Base-by-base conservation (phyloP, 2,797 vertebrate genomes). In the Diceros bicornis region DNA sequence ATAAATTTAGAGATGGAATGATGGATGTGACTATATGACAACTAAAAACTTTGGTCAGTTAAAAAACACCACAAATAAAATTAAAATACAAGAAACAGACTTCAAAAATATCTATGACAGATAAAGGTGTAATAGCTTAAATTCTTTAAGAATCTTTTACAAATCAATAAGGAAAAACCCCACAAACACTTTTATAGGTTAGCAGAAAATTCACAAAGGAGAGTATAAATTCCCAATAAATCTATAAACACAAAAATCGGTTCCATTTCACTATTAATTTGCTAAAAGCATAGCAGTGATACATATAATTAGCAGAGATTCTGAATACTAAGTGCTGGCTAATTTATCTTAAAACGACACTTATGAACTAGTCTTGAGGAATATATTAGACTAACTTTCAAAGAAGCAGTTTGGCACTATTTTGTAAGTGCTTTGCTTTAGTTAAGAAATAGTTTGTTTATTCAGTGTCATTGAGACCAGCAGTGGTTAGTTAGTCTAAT, bases 251-350 rank as follows among this genome's bases (percentile, higher is more conserved):
- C 37, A 91, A 72, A 94, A 86, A 68, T 41, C 59, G 0, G 23
- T 59, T 96, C 23, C 1, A 69, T 78, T 88, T 97, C 62, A 78
- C 25, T 89, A 47, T 89, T 82, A 93, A 83, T 81, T 94, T 91
- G 20, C 77, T 89, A 64, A 89, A 95, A 34, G 23, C 52, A 55
- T 66, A 81, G 13, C 23, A 72, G 34, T 75, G 55, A 77, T 11
- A 78, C 25, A 50, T 47, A 17, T 55, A 14, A 23, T 59, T 66
- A 81, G 13, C 23, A 72, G 34, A 69, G 55, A 77, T 92, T 84
- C 18, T 59, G 27, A 83, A 69, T 84, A 87, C 21, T 88, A 50
- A 79, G 25, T 72, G 12, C 13, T 68, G 41, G 34, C 16, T 91
- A 72, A 90, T 64, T 97, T 91, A 71, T 75, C 66, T 2, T 74